Base-by-base conservation (phyloP, 2,888 invertebrate species). In the Punctoribates punctum region DNA sequence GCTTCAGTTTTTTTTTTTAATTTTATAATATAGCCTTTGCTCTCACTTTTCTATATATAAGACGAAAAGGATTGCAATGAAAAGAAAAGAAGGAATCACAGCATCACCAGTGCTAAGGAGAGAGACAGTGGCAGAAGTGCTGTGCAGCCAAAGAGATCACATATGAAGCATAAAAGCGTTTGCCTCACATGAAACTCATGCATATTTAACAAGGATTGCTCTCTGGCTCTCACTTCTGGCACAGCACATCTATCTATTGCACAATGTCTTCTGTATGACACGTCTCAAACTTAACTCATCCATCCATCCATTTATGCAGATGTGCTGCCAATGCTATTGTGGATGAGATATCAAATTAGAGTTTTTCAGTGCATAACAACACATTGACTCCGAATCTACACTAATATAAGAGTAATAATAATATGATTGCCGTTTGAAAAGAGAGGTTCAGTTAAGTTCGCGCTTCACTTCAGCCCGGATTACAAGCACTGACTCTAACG, bases 301-400 rank as follows among this genome's bases (percentile, higher is more conserved):
- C 62, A 62, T 62, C 62, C 62, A 62, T 62, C 62, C 62, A 62
- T 62, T 62, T 20, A 62, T 62, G 62, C 62, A 62, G 62, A 62
- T 62, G 54, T 54, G 62, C 62, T 62, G 62, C 62, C 62, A 62
- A 29, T 62, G 62, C 62, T 62, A 62, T 62, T 62, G 62, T 62
- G 62, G 27, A 29, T 62, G 54, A 54, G 27, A 62, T 27, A 62
- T 62, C 62, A 62, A 62, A 62, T 62, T 62, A 62, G 62, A 62
- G 62, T 62, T 54, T 54, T 54, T 62, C 62, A 62, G 62, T 62
- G 62, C 62, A 62, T 62, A 62, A 62, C 62, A 27, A 27, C 34
- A 34, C 34, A 34, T 34, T 34, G 5, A 34, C 34, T 34, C 8
- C 34, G 8, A 34, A 6, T 34, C 34, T 34, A 34, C 54, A 48